A percentile compares a stretch with the other conserved stretches of the same genome.
phyloP scores from a whole-genome alignment of 2,113 vertebrate genomes.

The Symphodus melops region DNA sequence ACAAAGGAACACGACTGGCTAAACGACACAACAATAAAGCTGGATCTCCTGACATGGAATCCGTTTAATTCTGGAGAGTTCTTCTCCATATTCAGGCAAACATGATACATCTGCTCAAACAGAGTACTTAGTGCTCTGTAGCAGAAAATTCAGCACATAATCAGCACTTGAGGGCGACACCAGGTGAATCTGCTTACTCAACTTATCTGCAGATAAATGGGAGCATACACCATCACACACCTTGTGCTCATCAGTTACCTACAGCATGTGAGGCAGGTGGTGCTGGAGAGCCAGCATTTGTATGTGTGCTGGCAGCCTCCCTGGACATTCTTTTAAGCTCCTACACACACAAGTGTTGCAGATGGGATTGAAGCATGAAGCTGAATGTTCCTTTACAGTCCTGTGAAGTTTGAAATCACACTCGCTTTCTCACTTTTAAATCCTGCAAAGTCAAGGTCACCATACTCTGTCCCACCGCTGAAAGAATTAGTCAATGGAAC shows the following conservation, averaged over 20 bases:
- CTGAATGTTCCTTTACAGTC: constrained; percentile 50
- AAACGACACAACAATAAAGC: not conserved
- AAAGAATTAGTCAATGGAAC: not conserved
- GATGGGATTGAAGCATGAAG: constrained; percentile 64
- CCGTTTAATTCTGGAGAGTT: not conserved
- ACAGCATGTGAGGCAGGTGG: constrained; percentile 66
- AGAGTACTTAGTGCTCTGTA: constrained; percentile 23
- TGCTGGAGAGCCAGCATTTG: constrained; percentile 53
- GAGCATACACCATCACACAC: constrained; percentile 54
- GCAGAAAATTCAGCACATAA: constrained; percentile 61
- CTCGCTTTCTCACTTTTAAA: constrained; percentile 24
- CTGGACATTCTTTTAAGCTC: constrained; percentile 55
- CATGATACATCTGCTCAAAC: constrained; percentile 31
- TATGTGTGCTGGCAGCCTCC: constrained; percentile 66
- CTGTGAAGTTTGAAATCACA: constrained; percentile 36
- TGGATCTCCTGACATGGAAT: constrained; percentile 14
- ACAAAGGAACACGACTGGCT: constrained; percentile 26
- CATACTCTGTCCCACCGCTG: not conserved
- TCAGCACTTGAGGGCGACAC: constrained; percentile 54
- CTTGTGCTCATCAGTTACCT: constrained; percentile 64
- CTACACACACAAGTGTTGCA: constrained; percentile 64
- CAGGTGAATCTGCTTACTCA: constrained; percentile 70
- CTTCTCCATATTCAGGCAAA: constrained; percentile 38
- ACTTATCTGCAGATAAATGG: constrained; percentile 66
- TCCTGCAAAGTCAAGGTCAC: constrained; percentile 30